Conservation (phyloP, 2,888 invertebrate species). For the Frankliniella fusca region DNA sequence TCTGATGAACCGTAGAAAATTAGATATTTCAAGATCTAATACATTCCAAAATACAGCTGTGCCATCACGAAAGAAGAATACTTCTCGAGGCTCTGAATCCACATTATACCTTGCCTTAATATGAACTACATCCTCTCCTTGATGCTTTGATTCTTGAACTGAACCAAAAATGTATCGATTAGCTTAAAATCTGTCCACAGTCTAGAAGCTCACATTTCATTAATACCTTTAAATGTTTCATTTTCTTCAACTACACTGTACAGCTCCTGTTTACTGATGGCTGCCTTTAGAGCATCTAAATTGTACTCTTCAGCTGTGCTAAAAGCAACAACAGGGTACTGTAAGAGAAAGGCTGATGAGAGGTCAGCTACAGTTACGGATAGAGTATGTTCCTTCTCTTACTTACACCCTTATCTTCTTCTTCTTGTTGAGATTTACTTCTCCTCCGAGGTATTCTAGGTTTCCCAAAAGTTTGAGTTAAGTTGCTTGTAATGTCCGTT, state of each 20-base stretch:
- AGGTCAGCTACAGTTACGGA: not conserved
- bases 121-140: conserved; percentile 67
- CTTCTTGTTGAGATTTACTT: not conserved
- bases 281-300: conserved; percentile 64
- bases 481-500: not conserved
- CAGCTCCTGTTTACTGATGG: conserved; percentile 68
- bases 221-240: not conserved
- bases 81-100: conserved; percentile 71
- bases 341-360: not conserved
- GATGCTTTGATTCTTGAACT: conserved; percentile 37
- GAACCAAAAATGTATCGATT: conserved; percentile 29
- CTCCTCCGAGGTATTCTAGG: not conserved
- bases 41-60: conserved; percentile 89
- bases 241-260: conserved; percentile 56
- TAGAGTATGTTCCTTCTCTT: too few species aligned
- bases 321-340: conserved; percentile 66
- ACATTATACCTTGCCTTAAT: conserved; percentile 81
- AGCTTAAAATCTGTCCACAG: conserved; percentile 9
- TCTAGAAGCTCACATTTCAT: not conserved
- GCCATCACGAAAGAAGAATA: conserved; percentile 88
- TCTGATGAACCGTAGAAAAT: conserved; percentile 69
- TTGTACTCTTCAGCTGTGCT: conserved; percentile 86
- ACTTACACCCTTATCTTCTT: not conserved
- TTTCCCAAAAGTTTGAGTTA: not conserved
- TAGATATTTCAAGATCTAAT: conserved; percentile 71